These are phyloP conservation scores for Aspidapion aeneum DNA, from an alignment of 2,888 invertebrate genomes.

Conservation along the genomic window DNA sequence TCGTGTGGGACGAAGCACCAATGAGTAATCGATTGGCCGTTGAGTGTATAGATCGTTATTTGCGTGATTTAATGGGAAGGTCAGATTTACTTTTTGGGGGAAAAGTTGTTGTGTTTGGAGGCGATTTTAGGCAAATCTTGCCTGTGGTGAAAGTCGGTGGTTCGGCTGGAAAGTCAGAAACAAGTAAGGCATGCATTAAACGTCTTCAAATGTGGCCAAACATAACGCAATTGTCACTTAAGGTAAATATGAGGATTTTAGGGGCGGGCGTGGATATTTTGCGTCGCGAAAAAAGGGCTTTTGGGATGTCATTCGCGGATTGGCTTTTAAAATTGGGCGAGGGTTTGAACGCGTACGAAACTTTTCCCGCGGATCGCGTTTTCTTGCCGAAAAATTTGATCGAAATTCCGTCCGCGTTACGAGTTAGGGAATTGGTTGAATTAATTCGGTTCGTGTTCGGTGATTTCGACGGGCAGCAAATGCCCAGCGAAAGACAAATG, in stretches of 20 bases:
- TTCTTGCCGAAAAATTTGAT: neutral
- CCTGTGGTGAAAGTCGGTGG: slow-evolving; percentile 17
- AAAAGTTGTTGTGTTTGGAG: slow-evolving; percentile 11
- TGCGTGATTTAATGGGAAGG: neutral
- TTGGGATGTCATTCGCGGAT: neutral
- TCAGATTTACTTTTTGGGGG: neutral
- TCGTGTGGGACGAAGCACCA: neutral
- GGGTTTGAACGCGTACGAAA: neutral
- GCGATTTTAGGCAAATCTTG: slow-evolving; percentile 25
- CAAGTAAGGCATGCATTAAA: neutral
- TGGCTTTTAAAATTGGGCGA: neutral
- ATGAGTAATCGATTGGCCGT: neutral
- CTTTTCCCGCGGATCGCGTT: neutral
- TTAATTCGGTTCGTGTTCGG: neutral
- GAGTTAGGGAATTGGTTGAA: neutral
- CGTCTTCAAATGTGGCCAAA: too few relatives aligned
- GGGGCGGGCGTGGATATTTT: neutral
- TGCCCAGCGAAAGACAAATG: too few relatives aligned
- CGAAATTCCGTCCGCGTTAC: neutral
- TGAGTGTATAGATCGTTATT: neutral
- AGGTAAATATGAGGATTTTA: too few relatives aligned
- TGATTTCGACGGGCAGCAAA: too few relatives aligned
- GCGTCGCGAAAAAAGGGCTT: too few relatives aligned
- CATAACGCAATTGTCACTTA: too few relatives aligned
- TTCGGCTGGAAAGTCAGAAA: neutral